Evolutionary conservation across 2,797 vertebrate genomes (phyloP).

Genomic region (Paguma larvata): DNA sequence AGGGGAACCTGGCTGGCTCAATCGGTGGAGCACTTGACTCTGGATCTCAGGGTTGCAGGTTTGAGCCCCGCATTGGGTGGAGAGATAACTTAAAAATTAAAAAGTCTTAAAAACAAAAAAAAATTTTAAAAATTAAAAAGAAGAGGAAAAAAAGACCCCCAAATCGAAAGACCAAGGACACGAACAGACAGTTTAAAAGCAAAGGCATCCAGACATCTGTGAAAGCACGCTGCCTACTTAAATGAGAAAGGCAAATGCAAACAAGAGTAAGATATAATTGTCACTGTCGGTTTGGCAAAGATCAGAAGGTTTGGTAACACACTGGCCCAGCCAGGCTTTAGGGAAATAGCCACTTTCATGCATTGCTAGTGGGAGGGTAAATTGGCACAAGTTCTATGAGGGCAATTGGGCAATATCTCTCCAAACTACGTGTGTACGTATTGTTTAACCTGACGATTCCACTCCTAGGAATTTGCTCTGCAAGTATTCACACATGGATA

Average conservation of each 20-base stretch:
- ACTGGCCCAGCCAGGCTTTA: neutral
- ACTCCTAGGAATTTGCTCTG: neutral
- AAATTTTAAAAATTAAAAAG: neutral
- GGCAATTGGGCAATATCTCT: neutral
- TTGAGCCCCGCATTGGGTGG: neutral
- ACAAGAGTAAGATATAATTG: neutral
- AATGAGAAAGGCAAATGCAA: constrained; percentile 22
- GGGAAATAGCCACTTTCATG: neutral
- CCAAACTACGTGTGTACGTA: neutral
- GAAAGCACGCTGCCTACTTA: neutral
- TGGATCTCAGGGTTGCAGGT: neutral
- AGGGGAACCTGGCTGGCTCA: neutral
- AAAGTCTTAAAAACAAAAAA: neutral
- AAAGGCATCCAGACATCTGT: neutral
- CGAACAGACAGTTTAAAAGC: neutral
- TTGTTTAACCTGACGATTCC: neutral
- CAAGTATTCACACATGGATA: neutral
- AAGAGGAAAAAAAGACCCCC: neutral
- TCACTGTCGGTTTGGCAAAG: neutral
- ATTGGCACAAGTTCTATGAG: neutral
- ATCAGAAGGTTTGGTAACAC: neutral
- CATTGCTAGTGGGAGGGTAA: neutral
- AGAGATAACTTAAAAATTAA: neutral
- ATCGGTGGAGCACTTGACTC: neutral
- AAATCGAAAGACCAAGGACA: neutral